Evolutionary conservation across 2,797 vertebrate species (phyloP).

Genomic region (Sparus aurata): DNA sequence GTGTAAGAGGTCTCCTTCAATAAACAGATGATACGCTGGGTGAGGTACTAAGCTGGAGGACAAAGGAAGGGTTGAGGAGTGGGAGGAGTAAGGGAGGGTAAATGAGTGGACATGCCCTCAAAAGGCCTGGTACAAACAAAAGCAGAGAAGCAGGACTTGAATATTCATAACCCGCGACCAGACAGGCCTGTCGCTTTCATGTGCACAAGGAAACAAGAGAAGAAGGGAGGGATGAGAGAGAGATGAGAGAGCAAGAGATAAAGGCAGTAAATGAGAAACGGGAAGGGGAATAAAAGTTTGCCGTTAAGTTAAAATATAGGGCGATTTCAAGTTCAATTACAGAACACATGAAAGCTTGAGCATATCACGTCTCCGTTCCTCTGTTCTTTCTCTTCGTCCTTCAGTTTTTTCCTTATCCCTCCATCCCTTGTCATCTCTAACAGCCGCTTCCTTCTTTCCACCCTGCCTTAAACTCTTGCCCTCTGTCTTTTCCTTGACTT

Average conservation of each 20-base stretch:
- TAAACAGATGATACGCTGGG: constrained; percentile 30
- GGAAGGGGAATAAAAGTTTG: constrained; percentile 50
- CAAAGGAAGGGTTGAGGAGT: constrained; percentile 9
- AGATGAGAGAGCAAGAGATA: constrained; percentile 32
- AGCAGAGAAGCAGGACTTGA: constrained; percentile 56
- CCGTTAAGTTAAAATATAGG: constrained; percentile 47
- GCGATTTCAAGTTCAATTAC: constrained; percentile 71
- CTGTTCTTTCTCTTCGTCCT: constrained; percentile 35
- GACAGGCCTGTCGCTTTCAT: constrained; percentile 60
- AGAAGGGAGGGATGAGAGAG: constrained; percentile 37
- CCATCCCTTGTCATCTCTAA: constrained; percentile 40
- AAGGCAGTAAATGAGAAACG: constrained; percentile 32
- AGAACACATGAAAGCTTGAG: constrained; percentile 47
- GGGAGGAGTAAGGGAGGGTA: background rate
- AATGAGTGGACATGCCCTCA: constrained; percentile 37
- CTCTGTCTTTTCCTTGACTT: constrained; percentile 41
- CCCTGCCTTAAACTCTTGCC: constrained; percentile 39
- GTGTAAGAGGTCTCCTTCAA: background rate
- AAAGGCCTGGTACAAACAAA: constrained; percentile 66
- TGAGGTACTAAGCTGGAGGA: constrained; percentile 47
- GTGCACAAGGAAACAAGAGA: constrained; percentile 42
- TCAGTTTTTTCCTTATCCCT: constrained; percentile 26
- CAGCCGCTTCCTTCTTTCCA: constrained; percentile 19
- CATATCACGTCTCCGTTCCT: background rate
- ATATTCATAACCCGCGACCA: constrained; percentile 74